phyloP scores from a whole-genome alignment of 2,888 invertebrate species.

The Saturnia pavonia region DNA sequence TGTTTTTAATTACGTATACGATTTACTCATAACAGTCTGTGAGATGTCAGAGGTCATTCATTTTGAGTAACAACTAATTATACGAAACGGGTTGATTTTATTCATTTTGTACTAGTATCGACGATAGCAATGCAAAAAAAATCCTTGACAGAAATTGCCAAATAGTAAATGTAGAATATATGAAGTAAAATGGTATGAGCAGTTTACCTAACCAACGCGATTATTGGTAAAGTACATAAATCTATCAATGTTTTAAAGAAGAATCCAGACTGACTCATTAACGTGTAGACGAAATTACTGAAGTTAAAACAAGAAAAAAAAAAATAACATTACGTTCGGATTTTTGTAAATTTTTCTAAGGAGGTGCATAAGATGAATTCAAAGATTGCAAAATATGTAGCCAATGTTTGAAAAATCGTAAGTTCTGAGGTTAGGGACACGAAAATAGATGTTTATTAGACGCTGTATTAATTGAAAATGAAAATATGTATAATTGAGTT shows the following conservation, averaged over 20 bases:
- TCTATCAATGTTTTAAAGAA: neutral
- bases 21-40: slow-evolving; percentile 15
- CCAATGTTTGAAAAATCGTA: no score
- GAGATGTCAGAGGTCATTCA: slow-evolving; percentile 60
- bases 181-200: slow-evolving; percentile 15
- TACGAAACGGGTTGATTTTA: slow-evolving; percentile 40
- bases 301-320: no score
- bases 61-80: slow-evolving; percentile 58
- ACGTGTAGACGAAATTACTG: no score
- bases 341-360: no score
- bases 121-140: slow-evolving; percentile 35
- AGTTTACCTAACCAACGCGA: slow-evolving; percentile 1
- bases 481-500: no score
- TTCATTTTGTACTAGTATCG: slow-evolving; percentile 35
- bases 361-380: no score
- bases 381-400: no score
- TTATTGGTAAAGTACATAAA: slow-evolving; percentile 7
- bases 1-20: slow-evolving; percentile 23
- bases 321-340: no score
- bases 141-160: slow-evolving; percentile 48
- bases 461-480: no score
- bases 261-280: neutral
- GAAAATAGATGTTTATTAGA: no score
- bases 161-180: slow-evolving; percentile 31
- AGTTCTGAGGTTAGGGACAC: no score